A percentile compares a stretch with the other conserved stretches of the same genome.
Evolutionary conservation across 2,888 invertebrate species (phyloP).

Genomic region (Philereme vetulata): DNA sequence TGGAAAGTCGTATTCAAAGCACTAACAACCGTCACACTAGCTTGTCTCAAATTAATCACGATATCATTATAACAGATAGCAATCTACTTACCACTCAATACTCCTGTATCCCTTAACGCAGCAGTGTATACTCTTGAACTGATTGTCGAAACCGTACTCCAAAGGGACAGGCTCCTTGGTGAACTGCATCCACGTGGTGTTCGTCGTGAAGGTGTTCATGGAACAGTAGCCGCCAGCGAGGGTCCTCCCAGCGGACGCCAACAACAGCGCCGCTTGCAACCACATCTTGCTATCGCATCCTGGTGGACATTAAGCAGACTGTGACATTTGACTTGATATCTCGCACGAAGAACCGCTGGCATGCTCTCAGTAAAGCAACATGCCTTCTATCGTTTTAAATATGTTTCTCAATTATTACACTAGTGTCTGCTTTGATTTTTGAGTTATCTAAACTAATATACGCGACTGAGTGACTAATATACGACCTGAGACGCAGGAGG

Average conservation of each 20-base stretch:
- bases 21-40: no score
- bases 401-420: no score
- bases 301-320: conserved; percentile 36
- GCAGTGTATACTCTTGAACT: conserved; percentile 90
- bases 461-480: no score
- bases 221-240: conserved; percentile 83
- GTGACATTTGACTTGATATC: conserved; percentile 2
- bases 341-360: neutral
- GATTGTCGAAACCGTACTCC: conserved; percentile 87
- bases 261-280: conserved; percentile 54
- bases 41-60: neutral
- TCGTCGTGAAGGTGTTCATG: conserved; percentile 81
- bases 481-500: no score
- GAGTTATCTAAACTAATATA: no score
- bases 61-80: neutral
- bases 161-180: conserved; percentile 87
- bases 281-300: conserved; percentile 61
- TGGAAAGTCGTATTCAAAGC: no score
- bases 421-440: no score
- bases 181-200: conserved; percentile 87
- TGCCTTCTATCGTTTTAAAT: no score
- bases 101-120: conserved; percentile 90
- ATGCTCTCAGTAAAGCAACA: no score
- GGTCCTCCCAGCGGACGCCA: conserved; percentile 49
- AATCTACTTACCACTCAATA: conserved; percentile 88